Evolutionary conservation across 2,888 invertebrate genomes (phyloP), one percentile per base, ranked within the genome.

Genomic region (Hoplodrina ambigua): DNA sequence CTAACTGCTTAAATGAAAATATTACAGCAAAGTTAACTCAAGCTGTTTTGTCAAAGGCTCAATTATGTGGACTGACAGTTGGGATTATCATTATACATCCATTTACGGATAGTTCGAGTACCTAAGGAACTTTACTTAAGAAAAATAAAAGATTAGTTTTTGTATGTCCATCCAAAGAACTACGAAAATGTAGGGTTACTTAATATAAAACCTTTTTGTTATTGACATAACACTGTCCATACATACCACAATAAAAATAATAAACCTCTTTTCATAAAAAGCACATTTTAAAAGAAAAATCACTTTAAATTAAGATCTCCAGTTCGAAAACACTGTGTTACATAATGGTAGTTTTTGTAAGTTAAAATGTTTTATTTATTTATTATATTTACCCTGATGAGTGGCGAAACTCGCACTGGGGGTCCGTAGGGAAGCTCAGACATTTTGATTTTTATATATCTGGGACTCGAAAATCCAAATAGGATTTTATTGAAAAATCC

Each of bases 361-460:
- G 56, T 66, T 69, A 69, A 55, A 69, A 67, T 67, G 46, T 52
- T 61, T 13, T 37, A 52, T 46, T 33, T 61, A 71, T 70, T 46
- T 56, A 61, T 69, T 81, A 85, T 91, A 86, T 95, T 96, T 96
- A 97, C 98, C 96, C 97, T 97, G 90, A 98, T 98, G 69, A 98
- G 93, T 63, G 98, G 98, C 62, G 98, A 98, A 81, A 98, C 98
- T 89, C 97, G 96, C 79, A 98, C 97, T 84, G 98, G 98, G 86
- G 97, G 96, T 91, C 96, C 96, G 84, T 84, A 96, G 17, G 95
- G 95, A 82, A 96, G 94, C 52, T 90, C 90, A 82, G 95, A 93
- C 95, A 96, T 96, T 86, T 75, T 94, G 66, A 56, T 83, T 78
- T 75, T 83, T 81, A 84, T 84, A 73, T 78, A 75, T 55, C 66